These are phyloP conservation scores for Magallana nippona DNA, from an alignment of 2,888 invertebrate genomes.

Conservation along the genomic window DNA sequence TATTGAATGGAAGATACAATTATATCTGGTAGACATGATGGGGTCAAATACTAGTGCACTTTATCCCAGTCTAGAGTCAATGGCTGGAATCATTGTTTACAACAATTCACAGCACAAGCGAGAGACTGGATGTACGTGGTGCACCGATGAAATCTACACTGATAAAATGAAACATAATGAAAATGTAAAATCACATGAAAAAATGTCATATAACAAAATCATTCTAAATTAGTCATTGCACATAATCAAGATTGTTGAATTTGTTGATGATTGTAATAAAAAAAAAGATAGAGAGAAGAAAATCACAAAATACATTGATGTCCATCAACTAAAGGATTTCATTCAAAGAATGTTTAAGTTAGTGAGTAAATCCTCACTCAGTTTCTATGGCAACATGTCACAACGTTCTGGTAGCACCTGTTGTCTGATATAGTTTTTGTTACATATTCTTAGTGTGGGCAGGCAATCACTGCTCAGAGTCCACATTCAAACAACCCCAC, in stretches of 20 bases:
- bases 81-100: neutral
- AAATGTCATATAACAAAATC: neutral
- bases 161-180: constrained; percentile 6
- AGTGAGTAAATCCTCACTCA: constrained; percentile 26
- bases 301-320: constrained; percentile 6
- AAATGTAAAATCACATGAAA: constrained; percentile 13
- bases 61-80: constrained; percentile 4
- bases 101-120: neutral
- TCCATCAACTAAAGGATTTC: constrained; percentile 38
- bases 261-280: neutral
- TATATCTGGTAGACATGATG: constrained; percentile 1
- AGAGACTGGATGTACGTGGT: neutral
- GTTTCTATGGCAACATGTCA: constrained; percentile 43
- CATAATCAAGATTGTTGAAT: constrained; percentile 36
- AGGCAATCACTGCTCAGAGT: neutral
- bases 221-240: constrained; percentile 22
- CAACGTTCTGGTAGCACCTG: constrained; percentile 39
- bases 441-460: neutral
- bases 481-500: neutral
- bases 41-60: neutral
- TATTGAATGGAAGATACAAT: constrained; percentile 12
- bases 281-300: neutral
- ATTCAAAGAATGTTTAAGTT: constrained; percentile 34
- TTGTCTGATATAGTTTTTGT: constrained; percentile 19
- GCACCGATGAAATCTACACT: neutral